Base-by-base conservation (phyloP, 1,140 invertebrate genomes). In the Drosophila navojoa region DNA sequence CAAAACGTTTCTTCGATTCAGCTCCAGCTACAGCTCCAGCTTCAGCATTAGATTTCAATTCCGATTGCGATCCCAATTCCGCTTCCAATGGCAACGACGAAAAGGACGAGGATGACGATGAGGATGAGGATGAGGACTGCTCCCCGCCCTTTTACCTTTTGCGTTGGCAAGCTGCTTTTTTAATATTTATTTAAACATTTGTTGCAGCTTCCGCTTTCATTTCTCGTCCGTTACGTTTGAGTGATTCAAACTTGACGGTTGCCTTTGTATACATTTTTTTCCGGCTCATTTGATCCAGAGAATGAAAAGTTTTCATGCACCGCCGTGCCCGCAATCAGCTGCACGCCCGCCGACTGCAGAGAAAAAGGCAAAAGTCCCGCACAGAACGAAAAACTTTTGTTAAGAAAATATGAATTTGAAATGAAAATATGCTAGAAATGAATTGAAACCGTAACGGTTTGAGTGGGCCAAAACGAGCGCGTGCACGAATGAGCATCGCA, bases 131-230 rank as follows among this genome's bases (percentile, higher is more conserved):
- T 32, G 29, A 3, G 5, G 32, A 6, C 9, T 32, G 32, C 32
- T 32, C 7, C 77, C 60, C 58, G 71, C 13, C 47, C 13, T 38
- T 53, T 54, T 71, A 76, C 79, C 62, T 78, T 73, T 67, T 67
- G 49, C 66, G 60, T 71, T 67, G 68, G 35, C 66, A 72, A 69
- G 64, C 42, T 44, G 58, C 66, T 74, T 89, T 89, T 87, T 87
- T 87, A 82, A 87, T 87, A 87, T 87, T 87, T 87, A 87, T 87
- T 87, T 87, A 89, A 87, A 87, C 84, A 87, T 89, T 87, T 87
- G 84, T 82, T 87, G 84, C 84, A 87, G 77, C 84, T 89, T 87
- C 84, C 84, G 74, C 77, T 87, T 87, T 77, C 84, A 87, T 89
- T 87, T 89, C 84, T 87, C 74, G 84, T 89, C 84, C 84, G 84